These are phyloP conservation scores for Phylloscopus trochilus DNA, from an alignment of 2,113 vertebrate genomes.

Conservation along the genomic window DNA sequence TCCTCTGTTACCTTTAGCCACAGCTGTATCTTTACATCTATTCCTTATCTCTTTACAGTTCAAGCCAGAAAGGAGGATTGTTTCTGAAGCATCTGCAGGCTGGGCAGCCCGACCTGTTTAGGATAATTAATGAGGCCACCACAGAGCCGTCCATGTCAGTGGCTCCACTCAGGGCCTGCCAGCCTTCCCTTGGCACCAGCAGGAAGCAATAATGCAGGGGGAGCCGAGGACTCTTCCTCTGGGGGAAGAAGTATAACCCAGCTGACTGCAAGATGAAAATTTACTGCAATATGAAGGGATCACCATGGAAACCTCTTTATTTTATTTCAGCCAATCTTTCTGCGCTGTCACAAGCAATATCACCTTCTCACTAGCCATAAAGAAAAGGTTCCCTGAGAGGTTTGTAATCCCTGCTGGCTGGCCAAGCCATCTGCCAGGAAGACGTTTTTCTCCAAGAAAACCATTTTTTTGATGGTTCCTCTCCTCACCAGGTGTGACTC, in stretches of 20 bases:
- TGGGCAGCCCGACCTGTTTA: neutral
- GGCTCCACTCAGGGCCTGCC: neutral
- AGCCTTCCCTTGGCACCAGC: neutral
- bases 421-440: neutral
- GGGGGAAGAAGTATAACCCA: slow-evolving; percentile 10
- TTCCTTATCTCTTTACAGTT: neutral
- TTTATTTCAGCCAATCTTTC: slow-evolving; percentile 61
- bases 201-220: neutral
- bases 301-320: slow-evolving; percentile 68
- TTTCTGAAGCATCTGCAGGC: neutral
- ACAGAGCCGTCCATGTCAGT: rapidly evolving
- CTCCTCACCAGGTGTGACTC: neutral
- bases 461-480: neutral
- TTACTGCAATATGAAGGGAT: slow-evolving; percentile 54
- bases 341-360: slow-evolving; percentile 45
- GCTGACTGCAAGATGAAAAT: slow-evolving; percentile 49
- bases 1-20: neutral
- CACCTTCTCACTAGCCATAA: slow-evolving; percentile 54
- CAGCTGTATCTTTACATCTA: neutral
- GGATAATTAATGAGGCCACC: neutral
- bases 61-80: neutral
- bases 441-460: neutral
- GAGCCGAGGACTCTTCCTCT: neutral
- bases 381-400: slow-evolving; percentile 35
- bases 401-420: neutral